A percentile compares a stretch with the other conserved stretches of the same genome.
Conservation (phyloP, 2,888 invertebrate genomes). For the Acrobasis repandana region DNA sequence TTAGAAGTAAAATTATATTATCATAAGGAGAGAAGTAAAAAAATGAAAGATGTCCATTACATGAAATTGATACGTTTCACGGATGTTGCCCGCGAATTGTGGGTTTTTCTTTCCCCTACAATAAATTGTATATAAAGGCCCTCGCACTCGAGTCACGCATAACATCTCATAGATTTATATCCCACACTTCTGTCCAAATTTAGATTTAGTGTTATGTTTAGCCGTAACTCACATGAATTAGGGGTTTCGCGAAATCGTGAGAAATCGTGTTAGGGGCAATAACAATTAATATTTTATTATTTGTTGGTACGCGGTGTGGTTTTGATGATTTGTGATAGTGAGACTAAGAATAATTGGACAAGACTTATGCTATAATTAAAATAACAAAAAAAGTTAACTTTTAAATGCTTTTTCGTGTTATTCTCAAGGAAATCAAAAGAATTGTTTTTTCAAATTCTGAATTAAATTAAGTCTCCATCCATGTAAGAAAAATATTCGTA, state of each 20-base stretch:
- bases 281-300: constrained; percentile 20
- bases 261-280: constrained; percentile 17
- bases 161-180: constrained; percentile 79
- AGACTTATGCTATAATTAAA: too few relatives aligned
- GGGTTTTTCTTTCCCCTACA: constrained; percentile 62
- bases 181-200: constrained; percentile 80
- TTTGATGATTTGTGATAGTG: background rate
- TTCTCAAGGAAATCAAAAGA: too few relatives aligned
- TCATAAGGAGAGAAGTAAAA: background rate
- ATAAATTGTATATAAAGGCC: constrained; percentile 76
- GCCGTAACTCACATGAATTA: constrained; percentile 60
- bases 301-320: background rate
- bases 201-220: constrained; percentile 79
- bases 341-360: too few relatives aligned
- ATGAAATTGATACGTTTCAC: constrained; percentile 17
- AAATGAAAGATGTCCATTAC: constrained; percentile 3
- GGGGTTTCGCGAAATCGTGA: constrained; percentile 39
- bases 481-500: too few relatives aligned
- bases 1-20: too few relatives aligned
- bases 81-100: constrained; percentile 50
- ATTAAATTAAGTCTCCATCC: too few relatives aligned
- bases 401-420: too few relatives aligned
- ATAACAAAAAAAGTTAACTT: too few relatives aligned
- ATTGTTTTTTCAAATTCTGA: too few relatives aligned
- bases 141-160: constrained; percentile 76